Percentiles rank a stretch among this genome's conserved stretches.
Evolutionary conservation across 2,888 invertebrate genomes (phyloP).

Genomic region (Achlya flavicornis): DNA sequence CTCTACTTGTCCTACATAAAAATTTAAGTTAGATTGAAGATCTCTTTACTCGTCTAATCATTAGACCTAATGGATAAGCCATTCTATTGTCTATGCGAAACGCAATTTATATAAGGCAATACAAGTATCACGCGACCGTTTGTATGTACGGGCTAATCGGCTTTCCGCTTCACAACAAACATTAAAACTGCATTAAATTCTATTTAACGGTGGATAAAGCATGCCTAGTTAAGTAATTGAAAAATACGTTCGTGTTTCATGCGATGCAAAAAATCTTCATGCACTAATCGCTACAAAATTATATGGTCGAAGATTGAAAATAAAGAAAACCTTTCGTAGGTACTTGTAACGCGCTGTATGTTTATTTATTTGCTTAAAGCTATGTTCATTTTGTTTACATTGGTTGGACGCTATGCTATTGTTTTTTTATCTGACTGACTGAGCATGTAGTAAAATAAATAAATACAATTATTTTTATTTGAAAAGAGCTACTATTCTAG

Average conservation of each 20-base stretch:
- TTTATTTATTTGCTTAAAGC: not conserved
- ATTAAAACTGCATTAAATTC: slow-evolving; percentile 79
- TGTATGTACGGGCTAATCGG: slow-evolving; percentile 59
- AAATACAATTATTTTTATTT: no score
- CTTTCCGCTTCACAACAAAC: slow-evolving; percentile 65
- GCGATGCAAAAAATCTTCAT: slow-evolving; percentile 51
- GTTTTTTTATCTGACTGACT: no score
- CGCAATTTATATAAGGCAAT: slow-evolving; percentile 61
- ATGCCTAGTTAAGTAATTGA: slow-evolving; percentile 67
- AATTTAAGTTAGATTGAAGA: slow-evolving; percentile 48
- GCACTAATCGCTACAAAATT: slow-evolving; percentile 26
- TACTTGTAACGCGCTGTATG: no score
- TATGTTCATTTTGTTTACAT: not conserved
- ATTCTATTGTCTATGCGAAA: slow-evolving; percentile 60
- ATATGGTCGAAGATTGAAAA: slow-evolving; percentile 5
- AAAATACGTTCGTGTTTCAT: slow-evolving; percentile 63
- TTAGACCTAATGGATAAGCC: slow-evolving; percentile 48
- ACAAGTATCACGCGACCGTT: slow-evolving; percentile 56
- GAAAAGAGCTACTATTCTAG: no score
- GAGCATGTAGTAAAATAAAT: no score
- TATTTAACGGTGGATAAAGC: slow-evolving; percentile 68
- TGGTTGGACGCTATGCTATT: not conserved
- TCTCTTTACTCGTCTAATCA: slow-evolving; percentile 52
- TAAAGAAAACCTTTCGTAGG: not conserved
- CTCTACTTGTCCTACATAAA: slow-evolving; percentile 54